A percentile compares a stretch with the other conserved stretches of the same genome.
Conservation (phyloP, 2,113 vertebrate genomes). For the Balaeniceps rex region DNA sequence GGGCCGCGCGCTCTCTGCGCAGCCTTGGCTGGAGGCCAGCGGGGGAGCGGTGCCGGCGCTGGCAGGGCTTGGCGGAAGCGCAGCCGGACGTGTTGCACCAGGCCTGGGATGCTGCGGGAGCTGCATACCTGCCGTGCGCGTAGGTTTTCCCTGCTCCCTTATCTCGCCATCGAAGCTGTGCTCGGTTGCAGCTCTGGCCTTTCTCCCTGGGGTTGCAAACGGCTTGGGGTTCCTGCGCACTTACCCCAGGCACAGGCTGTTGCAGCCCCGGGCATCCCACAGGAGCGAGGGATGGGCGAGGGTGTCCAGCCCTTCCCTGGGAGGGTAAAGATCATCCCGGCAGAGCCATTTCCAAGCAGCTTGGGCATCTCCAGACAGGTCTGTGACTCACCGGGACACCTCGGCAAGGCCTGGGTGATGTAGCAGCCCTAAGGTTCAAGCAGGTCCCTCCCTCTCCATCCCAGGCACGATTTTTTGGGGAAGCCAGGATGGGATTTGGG, state of each 20-base stretch:
- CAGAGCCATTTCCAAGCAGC: constrained; percentile 26
- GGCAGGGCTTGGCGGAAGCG: constrained; percentile 16
- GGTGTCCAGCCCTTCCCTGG: neutral
- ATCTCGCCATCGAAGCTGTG: neutral
- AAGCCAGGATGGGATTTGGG: neutral
- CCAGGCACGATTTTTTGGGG: neutral
- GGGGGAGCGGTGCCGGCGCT: neutral
- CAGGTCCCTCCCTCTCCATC: neutral
- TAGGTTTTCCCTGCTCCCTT: constrained; percentile 6
- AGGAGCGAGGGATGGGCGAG: neutral
- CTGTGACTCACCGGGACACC: constrained; percentile 40
- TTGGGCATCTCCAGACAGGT: constrained; percentile 66
- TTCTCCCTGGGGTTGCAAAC: neutral
- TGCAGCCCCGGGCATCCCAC: neutral
- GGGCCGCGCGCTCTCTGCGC: neutral
- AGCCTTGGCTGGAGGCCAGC: neutral
- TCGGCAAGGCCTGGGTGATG: neutral
- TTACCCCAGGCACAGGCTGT: neutral
- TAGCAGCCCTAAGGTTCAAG: neutral
- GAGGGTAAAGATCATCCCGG: neutral
- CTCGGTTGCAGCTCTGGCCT: neutral
- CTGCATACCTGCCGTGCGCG: neutral
- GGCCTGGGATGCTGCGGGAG: neutral
- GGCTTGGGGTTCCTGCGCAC: accelerated
- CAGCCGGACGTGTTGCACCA: constrained; percentile 50